Conservation (phyloP, 2,797 vertebrate genomes). For the Tragopan temminckii region DNA sequence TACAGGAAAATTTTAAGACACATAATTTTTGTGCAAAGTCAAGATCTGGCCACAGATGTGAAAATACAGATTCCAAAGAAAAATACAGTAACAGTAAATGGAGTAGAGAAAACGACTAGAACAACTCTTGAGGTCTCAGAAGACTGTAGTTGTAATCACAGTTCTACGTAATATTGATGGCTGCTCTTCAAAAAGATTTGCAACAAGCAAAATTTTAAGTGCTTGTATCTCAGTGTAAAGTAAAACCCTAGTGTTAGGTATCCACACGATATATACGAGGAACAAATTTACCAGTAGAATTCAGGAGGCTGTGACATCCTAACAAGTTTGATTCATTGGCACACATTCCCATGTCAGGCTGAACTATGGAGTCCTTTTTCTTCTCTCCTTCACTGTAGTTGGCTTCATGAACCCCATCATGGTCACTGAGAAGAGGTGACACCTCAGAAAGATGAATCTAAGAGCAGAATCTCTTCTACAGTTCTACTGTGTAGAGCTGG, state of each 20-base stretch:
- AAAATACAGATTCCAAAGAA: not conserved
- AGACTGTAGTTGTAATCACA: not conserved
- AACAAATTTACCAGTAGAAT: not conserved
- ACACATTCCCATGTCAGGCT: not conserved
- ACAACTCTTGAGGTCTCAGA: not conserved
- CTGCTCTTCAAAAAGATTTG: not conserved
- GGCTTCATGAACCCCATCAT: not conserved
- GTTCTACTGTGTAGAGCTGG: rapidly evolving
- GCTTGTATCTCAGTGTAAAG: not conserved
- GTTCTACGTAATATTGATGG: not conserved
- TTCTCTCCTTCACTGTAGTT: not conserved
- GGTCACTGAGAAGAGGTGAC: not conserved
- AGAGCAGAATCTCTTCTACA: not conserved
- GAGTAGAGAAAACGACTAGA: not conserved
- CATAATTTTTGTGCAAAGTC: not conserved
- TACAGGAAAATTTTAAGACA: constrained; percentile 14
- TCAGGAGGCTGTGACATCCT: not conserved
- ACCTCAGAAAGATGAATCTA: not conserved
- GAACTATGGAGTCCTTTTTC: not conserved
- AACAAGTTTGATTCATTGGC: not conserved
- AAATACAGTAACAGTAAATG: not conserved
- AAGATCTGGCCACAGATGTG: not conserved
- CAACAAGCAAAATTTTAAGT: not conserved
- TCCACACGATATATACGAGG: not conserved
- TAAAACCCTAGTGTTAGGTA: not conserved